Conservation (phyloP, 2,797 vertebrate genomes). For the Liparis tanakae region DNA sequence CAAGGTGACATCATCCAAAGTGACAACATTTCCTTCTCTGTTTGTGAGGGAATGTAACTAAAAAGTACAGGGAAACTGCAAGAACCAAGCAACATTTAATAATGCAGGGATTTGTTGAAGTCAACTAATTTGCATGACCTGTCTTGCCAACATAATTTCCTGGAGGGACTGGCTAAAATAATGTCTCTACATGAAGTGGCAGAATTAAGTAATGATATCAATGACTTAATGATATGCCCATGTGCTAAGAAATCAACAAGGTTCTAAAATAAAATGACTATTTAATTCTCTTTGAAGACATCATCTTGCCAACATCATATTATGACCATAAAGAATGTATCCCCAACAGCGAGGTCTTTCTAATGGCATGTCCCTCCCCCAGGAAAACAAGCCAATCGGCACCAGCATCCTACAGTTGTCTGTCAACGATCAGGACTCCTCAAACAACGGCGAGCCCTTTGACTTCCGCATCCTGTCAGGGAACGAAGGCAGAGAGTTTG, state of each 20-base stretch:
- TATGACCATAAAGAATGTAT: not conserved
- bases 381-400: conserved; percentile 97
- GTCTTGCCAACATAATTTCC: not conserved
- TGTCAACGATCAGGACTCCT: conserved; percentile 93
- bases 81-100: not conserved
- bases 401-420: conserved; percentile 95
- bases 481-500: conserved; percentile 92
- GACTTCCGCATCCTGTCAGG: conserved; percentile 91
- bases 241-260: not conserved
- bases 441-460: conserved; percentile 96
- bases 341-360: not conserved
- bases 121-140: not conserved
- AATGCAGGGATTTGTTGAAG: not conserved
- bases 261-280: not conserved
- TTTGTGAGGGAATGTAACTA: not conserved
- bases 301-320: not conserved
- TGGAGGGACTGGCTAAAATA: not conserved
- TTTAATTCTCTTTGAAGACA: not conserved
- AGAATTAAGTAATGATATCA: not conserved
- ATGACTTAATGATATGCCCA: not conserved
- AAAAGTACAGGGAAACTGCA: not conserved
- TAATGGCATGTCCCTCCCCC: not conserved
- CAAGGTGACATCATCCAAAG: not conserved
- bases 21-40: too few species aligned
- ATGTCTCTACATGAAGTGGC: not conserved